Evolutionary conservation across 2,797 vertebrate species (phyloP), one percentile per base, ranked within the genome.

Genomic region (Propithecus deckenii): DNA sequence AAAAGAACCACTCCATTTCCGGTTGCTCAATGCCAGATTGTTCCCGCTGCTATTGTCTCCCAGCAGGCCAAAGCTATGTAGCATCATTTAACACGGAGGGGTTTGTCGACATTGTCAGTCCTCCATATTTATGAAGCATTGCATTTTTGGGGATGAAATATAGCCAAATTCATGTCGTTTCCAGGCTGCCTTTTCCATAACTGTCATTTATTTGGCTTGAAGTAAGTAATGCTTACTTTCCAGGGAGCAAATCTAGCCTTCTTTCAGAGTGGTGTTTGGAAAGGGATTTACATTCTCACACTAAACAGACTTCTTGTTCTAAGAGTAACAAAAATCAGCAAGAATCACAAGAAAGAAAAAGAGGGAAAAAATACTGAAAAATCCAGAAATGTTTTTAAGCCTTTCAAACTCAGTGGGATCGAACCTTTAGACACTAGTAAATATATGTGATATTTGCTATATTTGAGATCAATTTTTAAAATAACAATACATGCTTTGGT

Each of bases 121-220:
- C 17, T 17, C 91, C 71, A 2, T 92, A 63, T 94, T 97, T 95
- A 97, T 69, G 14, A 94, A 96, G 59, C 4, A 65, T 43, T 96
- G 79, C 84, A 86, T 97, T 94, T 91, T 11, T 92, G 63, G 86
- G 86, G 28, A 93, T 93, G 93, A 93, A 96, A 95, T 93, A 94
- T 13, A 95, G n/a, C 72, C 89, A 96, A 38, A 20, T 93, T 10
- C 69, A 83, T 57, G 81, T 95, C 2, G 25, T 96, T 94, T 90
- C 7, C 41, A 97, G 75, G 63, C 97, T 98, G 94, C 63, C 8
- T 65, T 96, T 96, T 83, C 69, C 55, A 48, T 23, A 20, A 28
- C 57, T 97, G 67, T 95, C 97, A 97, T 89, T 97, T 98, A 52
- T 43, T 97, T 91, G 94, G n/a, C 41, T 41, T 81, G 17, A 94